Evolutionary conservation across 2,797 vertebrate genomes (phyloP), one percentile per base, ranked within the genome.

Genomic region (Tympanoctomys barrerae): DNA sequence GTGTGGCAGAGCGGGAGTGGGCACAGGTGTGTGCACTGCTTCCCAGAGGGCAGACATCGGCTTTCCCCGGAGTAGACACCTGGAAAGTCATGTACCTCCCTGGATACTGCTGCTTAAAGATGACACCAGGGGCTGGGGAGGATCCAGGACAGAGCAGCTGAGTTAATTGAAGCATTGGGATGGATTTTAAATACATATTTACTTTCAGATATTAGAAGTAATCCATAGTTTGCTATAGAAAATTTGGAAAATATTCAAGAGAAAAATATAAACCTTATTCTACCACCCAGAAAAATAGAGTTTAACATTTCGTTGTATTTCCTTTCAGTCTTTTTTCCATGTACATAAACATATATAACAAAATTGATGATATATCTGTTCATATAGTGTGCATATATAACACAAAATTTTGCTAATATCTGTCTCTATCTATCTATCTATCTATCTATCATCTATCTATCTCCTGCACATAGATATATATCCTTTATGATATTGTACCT

Each of bases 171-270:
- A 94, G 79, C 59, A 16, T 64, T 94, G 70, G 75, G 92, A 86
- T 92, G 73, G 33, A 31, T 87, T 75, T 94, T 28, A 71, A 87
- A 89, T 91, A 84, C 33, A 68, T 28, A 33, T 93, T 81, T 81
- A 59, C 87, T 89, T 95, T 94, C 73, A 77, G 90, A 81, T 87
- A 59, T 57, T 95, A 83, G 85, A 95, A 87, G 86, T 78, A 78
- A 84, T 88, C 87, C 1, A 26, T 78, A 75, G 92, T 88, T 90
- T 24, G 31, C 70, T 90, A 84, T 54, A 70, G 91, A 71, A 92
- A 92, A 78, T 46, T 73, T 92, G 91, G 94, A 94, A 96, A 93
- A 90, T 88, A 86, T 82, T 97, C 84, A 95, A 96, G 82, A 36
- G 12, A 39, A 89, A 86, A 92, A 70, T 82, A 89, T 71, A 36